These are phyloP conservation scores for Chloropsis cyanopogon DNA, from an alignment of 2,113 vertebrate species.

Conservation along the genomic window DNA sequence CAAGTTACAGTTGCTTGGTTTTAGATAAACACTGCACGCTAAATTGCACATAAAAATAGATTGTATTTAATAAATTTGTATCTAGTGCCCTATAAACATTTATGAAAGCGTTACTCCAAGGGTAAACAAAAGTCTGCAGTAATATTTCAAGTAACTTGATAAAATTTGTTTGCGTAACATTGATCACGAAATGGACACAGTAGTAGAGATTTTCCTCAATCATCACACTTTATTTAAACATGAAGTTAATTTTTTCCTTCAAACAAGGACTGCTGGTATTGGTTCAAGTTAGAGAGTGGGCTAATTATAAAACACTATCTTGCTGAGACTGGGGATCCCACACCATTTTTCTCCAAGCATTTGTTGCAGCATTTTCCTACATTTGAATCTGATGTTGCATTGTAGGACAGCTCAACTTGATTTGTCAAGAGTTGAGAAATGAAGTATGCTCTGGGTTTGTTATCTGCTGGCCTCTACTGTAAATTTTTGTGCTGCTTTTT, in stretches of 20 bases:
- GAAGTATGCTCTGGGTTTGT: neutral
- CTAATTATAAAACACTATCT: conserved; percentile 85
- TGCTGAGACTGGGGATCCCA: conserved; percentile 66
- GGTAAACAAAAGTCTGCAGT: neutral
- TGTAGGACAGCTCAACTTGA: neutral
- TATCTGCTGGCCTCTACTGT: neutral
- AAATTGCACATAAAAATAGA: conserved; percentile 71
- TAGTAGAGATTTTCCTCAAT: neutral
- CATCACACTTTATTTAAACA: neutral
- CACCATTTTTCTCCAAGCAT: neutral
- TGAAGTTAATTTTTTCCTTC: neutral
- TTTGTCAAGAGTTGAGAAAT: neutral
- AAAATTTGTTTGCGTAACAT: neutral
- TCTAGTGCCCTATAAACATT: conserved; percentile 15
- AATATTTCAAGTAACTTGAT: conserved; percentile 31
- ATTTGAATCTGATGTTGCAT: neutral
- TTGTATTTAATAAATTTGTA: conserved; percentile 28
- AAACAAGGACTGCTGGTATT: neutral
- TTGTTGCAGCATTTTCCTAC: conserved; percentile 1
- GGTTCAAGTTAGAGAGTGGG: conserved; percentile 55
- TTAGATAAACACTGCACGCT: conserved; percentile 35
- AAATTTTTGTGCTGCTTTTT: neutral
- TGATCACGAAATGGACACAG: neutral
- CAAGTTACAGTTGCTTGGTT: conserved; percentile 44
- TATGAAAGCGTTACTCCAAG: conserved; percentile 16